phyloP scores from a whole-genome alignment of 2,888 invertebrate genomes.

The Acleris holmiana region DNA sequence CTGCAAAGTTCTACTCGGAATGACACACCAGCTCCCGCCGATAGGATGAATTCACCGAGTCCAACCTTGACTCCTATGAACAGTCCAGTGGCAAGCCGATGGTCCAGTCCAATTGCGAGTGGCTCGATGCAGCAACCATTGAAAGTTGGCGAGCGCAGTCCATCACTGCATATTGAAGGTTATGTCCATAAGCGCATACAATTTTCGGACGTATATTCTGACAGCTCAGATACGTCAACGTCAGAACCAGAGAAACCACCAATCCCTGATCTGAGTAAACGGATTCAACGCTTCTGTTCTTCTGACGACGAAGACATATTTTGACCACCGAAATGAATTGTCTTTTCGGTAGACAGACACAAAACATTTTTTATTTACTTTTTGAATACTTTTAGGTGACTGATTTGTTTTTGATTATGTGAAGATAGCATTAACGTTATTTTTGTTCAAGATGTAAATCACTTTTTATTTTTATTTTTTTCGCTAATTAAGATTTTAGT shows the following conservation, averaged over 20 bases:
- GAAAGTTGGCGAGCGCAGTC: constrained; percentile 1
- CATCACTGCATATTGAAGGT: constrained; percentile 2
- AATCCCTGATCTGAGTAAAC: no score
- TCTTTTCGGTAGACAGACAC: constrained; percentile 6
- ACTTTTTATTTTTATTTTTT: constrained; percentile 1
- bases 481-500: constrained; percentile 5
- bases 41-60: no score
- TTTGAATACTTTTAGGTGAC: no score
- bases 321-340: constrained; percentile 11
- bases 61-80: no score
- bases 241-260: constrained; percentile 8
- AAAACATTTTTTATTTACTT: constrained; percentile 9
- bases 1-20: no score
- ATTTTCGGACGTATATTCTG: constrained; percentile 7
- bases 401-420: no score
- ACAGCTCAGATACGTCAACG: constrained; percentile 9
- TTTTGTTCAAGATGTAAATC: no score
- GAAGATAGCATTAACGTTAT: no score
- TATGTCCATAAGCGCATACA: constrained; percentile 3
- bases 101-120: not conserved
- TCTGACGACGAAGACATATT: constrained; percentile 14
- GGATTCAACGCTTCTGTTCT: no score
- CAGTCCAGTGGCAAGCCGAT: no score
- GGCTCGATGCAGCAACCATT: constrained; percentile 4
- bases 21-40: no score